Base-by-base conservation (phyloP, 2,113 vertebrate genomes). In the Speoplatyrhinus poulsoni region DNA sequence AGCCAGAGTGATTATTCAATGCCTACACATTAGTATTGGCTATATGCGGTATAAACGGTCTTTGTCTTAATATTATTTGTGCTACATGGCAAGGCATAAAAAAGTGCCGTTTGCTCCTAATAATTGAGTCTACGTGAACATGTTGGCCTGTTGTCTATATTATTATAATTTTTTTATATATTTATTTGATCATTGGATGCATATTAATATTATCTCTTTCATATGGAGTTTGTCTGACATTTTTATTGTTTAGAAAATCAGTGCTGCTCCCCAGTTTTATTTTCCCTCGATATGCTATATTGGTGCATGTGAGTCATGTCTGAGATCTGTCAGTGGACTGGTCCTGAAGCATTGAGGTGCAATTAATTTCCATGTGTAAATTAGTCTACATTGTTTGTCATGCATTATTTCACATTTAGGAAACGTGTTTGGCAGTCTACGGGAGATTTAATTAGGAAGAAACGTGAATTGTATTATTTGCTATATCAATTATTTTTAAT, bases 251-350 rank as follows among this genome's bases (percentile, higher is more conserved):
- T 26, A 26, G 26, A 26, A 26, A 26, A 26, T 26, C 26, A 26
- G 26, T 26, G 26, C 2, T 26, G 26, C 26, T 2, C 26, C 26
- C 26, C 26, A 26, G 26, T 26, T 26, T 9, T 32, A 8, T 65
- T 60, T 62, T 69, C 73, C 67, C 47, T 78, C 74, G 26, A 86
- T 82, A 81, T 82, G 86, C 79, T 88, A 69, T 59, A 88, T 91
- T 79, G 82, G 59, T 77, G 76, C 86, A 83, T 86, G 83, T 87
- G 59, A 82, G 73, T 77, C 80, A 80, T 60, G 62, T 17, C 17
- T 15, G 56, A 81, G 73, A 66, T 76, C 72, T 88, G 84, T 65
- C 86, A 69, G 67, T 70, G 33, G 64, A 72, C 50, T 66, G 70
- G 60, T 75, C 60, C 50, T 59, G 79, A 59, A 88, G 75, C 70